Conservation (phyloP, 2,888 invertebrate genomes). For the Papilio protenor region DNA sequence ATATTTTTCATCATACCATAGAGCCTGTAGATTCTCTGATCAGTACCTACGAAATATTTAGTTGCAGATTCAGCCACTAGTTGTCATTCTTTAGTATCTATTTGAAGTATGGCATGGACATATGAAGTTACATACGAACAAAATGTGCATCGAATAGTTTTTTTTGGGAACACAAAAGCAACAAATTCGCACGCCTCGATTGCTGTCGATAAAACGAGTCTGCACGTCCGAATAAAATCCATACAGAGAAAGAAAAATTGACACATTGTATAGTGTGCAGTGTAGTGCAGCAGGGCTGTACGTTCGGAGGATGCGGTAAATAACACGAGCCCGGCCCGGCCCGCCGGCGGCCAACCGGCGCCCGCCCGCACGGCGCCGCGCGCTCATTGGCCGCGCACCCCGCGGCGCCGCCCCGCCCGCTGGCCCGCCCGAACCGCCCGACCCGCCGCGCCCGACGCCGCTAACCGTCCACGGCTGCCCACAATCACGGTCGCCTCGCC, state of each 20-base stretch:
- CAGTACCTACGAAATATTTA: no score
- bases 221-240: conserved; percentile 77
- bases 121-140: not conserved
- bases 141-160: not conserved
- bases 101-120: not conserved
- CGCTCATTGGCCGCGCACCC: conserved; percentile 65
- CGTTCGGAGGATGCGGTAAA: conserved; percentile 57
- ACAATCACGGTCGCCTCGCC: conserved; percentile 63
- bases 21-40: no score
- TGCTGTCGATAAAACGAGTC: conserved; percentile 59
- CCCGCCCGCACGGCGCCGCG: conserved; percentile 50
- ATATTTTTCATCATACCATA: no score
- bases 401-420: conserved; percentile 79
- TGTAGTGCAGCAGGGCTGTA: conserved; percentile 9
- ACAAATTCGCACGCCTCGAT: conserved; percentile 44
- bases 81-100: not conserved
- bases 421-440: conserved; percentile 81
- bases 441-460: conserved; percentile 80
- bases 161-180: conserved; percentile 4
- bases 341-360: no score
- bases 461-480: conserved; percentile 65
- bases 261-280: conserved; percentile 62
- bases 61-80: no score
- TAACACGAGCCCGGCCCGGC: conserved; percentile 55
- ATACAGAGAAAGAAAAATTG: conserved; percentile 68